Evolutionary conservation across 2,113 vertebrate genomes (phyloP).

Genomic region (Cyphomyrus discorhynchus): DNA sequence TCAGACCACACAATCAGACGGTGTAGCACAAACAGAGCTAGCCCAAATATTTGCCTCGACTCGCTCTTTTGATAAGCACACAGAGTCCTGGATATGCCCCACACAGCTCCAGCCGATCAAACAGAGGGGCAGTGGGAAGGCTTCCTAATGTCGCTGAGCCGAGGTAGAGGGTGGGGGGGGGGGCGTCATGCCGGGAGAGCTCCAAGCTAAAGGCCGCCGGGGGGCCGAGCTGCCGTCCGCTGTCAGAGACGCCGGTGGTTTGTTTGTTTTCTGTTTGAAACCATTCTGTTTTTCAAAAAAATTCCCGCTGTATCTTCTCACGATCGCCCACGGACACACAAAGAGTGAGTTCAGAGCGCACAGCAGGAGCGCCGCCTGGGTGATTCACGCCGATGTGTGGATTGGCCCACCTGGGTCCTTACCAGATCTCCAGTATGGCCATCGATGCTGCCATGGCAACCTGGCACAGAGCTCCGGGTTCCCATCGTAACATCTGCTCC

Average conservation of each 20-base stretch:
- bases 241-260: background rate
- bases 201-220: background rate
- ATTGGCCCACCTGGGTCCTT: background rate
- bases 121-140: background rate
- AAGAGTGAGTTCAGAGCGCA: background rate
- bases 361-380: background rate
- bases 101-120: background rate
- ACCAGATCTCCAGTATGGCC: slow-evolving; percentile 9
- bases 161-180: background rate
- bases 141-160: background rate
- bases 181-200: background rate
- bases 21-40: background rate
- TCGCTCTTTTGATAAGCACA: background rate
- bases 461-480: slow-evolving; percentile 40
- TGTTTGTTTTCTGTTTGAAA: background rate
- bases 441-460: slow-evolving; percentile 53
- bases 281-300: background rate
- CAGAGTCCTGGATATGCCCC: background rate
- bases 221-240: background rate
- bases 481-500: slow-evolving; percentile 50
- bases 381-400: background rate
- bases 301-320: background rate
- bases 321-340: background rate
- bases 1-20: background rate
- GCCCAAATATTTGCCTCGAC: background rate